Conservation (phyloP, 2,888 invertebrate genomes). For the Rosalia funebris region DNA sequence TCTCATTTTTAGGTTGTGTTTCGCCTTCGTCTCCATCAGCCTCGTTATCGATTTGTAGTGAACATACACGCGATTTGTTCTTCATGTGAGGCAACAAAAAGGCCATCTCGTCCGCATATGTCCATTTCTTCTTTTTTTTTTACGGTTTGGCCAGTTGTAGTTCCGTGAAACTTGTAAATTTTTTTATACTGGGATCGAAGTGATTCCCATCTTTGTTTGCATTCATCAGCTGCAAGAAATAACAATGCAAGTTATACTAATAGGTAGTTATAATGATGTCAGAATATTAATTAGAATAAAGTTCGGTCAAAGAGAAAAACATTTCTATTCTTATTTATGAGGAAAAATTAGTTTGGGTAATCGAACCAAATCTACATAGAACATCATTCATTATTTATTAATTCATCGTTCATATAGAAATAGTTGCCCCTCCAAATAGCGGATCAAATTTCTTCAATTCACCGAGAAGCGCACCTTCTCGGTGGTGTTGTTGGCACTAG, state of each 20-base stretch:
- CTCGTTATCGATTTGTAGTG: neutral
- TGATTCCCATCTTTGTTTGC: conserved; percentile 11
- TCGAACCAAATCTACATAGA: no score
- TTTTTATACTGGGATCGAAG: conserved; percentile 14
- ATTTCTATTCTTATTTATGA: neutral
- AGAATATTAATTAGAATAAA: conserved; percentile 9
- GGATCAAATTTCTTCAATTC: conserved; percentile 3
- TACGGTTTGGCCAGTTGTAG: conserved; percentile 6
- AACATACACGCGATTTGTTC: conserved; percentile 6
- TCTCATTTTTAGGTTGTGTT: neutral
- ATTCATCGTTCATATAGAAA: neutral
- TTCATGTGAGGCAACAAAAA: conserved; percentile 16
- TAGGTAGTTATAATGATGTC: neutral
- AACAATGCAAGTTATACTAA: neutral
- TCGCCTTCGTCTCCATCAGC: conserved; percentile 2
- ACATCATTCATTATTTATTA: no score
- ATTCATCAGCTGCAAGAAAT: conserved; percentile 13
- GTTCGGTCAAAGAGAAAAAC: conserved; percentile 7
- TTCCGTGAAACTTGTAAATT: conserved; percentile 10
- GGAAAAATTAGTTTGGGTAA: no score
- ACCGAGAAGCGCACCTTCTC: neutral
- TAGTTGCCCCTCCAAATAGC: conserved; percentile 3
- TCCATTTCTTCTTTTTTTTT: conserved; percentile 10
- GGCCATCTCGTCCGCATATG: conserved; percentile 9
- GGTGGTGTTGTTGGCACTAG: conserved; percentile 33